Base-by-base conservation (phyloP, 2,113 vertebrate species). In the Conger conger region DNA sequence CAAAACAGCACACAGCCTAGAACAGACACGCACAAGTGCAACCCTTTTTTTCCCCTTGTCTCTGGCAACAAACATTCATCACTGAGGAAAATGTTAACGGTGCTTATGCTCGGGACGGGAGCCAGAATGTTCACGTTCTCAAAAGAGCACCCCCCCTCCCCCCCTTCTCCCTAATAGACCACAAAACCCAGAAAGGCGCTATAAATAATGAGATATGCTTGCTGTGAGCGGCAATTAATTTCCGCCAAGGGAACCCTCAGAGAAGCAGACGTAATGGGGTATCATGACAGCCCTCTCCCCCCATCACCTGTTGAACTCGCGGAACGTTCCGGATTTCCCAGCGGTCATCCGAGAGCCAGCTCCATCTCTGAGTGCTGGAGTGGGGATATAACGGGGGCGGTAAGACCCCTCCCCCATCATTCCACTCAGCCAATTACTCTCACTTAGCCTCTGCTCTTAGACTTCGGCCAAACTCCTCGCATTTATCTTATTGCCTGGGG, bases 221-320 rank as follows among this genome's bases (percentile, higher is more conserved):
- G 90, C 89, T 81, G 87, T 78, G 86, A 87, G 89, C 68, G 86
- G 88, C 93, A 91, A 94, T 93, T 94, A 94, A 94, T 95, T 93
- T 92, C 86, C 89, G 86, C 85, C 57, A 80, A 87, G 40, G 80
- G 87, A 86, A 88, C 84, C 36, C 76, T 79, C 68, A 8, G 81
- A 83, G 82, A 83, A 88, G 88, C 85, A 83, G 88, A 81, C 45
- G 45, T 20, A 33, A 86, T 54, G 83, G 83, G 33, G 85, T 88
- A 87, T 91, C 91, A 88, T 93, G 93, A 91, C 90, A 93, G 80
- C 89, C 79, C 53, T 15, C 81, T 80, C 78, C 81, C 68, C 35
- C 88, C 85, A 81, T 93, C 94, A 94, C 93, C 93, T 94, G 93
- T 92, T 92, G 89, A 88, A 82, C 76, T 89, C 89, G 45, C 36